phyloP scores from a whole-genome alignment of 1,140 invertebrate genomes.

The Meloidogyne chitwoodi region DNA sequence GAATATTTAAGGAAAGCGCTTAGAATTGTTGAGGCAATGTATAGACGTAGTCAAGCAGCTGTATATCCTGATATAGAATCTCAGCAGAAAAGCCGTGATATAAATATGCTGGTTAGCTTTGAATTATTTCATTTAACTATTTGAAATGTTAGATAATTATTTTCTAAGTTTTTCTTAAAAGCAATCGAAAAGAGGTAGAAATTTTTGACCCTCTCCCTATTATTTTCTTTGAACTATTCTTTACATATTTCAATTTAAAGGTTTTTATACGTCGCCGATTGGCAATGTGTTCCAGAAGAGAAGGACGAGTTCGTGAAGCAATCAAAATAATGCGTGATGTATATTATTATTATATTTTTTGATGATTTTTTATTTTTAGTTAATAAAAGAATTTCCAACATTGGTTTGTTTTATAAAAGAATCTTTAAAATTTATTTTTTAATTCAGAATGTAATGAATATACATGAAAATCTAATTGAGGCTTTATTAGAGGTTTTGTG shows the following conservation, averaged over 20 bases:
- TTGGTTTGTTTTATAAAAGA: slow-evolving; percentile 11
- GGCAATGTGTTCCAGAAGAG: slow-evolving; percentile 91
- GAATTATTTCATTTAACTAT: slow-evolving; percentile 73
- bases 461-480: slow-evolving; percentile 96
- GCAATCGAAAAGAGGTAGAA: too few species aligned
- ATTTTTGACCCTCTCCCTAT: too few species aligned
- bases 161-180: too few species aligned
- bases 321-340: slow-evolving; percentile 93
- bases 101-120: slow-evolving; percentile 84
- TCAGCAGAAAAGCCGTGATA: slow-evolving; percentile 74
- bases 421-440: slow-evolving; percentile 5
- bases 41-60: slow-evolving; percentile 74
- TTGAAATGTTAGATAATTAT: too few species aligned
- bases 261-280: slow-evolving; percentile 64
- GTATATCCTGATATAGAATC: slow-evolving; percentile 77
- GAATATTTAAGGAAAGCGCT: slow-evolving; percentile 71
- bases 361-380: neutral
- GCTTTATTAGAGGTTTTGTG: slow-evolving; percentile 70
- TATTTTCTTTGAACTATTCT: too few species aligned
- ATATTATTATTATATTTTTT: slow-evolving; percentile 49
- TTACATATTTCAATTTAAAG: neutral
- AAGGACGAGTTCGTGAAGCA: slow-evolving; percentile 87
- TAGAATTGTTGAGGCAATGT: slow-evolving; percentile 80
- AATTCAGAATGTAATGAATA: slow-evolving; percentile 76
- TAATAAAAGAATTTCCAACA: slow-evolving; percentile 23